These are phyloP conservation scores for Trichogramma evanescens DNA, from an alignment of 2,888 invertebrate species.

Conservation along the genomic window DNA sequence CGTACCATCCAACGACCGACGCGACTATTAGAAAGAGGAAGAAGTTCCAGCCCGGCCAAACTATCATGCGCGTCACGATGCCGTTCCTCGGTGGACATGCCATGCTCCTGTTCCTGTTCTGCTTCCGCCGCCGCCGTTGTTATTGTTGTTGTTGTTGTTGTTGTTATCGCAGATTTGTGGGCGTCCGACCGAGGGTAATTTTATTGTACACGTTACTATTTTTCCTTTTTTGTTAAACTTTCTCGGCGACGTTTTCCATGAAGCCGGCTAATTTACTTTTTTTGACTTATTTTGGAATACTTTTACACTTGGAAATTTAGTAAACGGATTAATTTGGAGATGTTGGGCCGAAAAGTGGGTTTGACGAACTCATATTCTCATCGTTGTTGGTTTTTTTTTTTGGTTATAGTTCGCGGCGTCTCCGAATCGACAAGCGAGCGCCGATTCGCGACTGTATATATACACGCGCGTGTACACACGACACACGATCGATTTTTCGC, in stretches of 20 bases:
- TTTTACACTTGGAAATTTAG: background rate
- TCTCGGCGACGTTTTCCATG: background rate
- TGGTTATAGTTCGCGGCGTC: too few species aligned
- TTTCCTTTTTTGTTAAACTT: conserved; percentile 2
- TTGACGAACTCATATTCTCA: too few species aligned
- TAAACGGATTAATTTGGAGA: background rate
- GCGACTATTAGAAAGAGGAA: conserved; percentile 31
- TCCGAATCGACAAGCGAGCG: too few species aligned
- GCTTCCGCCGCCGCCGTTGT: background rate
- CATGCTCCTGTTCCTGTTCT: conserved; percentile 21
- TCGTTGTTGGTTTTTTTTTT: too few species aligned
- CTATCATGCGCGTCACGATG: conserved; percentile 16
- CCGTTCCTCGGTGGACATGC: conserved; percentile 19
- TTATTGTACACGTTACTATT: background rate
- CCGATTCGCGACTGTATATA: too few species aligned
- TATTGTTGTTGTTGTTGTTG: background rate
- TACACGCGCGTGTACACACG: too few species aligned
- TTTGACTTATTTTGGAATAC: conserved; percentile 7
- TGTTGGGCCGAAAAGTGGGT: too few species aligned
- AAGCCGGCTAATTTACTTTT: background rate
- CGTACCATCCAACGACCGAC: conserved; percentile 22
- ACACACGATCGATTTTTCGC: too few species aligned
- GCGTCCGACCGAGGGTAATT: too few species aligned
- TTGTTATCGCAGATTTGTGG: background rate
- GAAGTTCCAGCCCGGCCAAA: conserved; percentile 34